Evolutionary conservation across 2,888 invertebrate genomes (phyloP), one percentile per base, ranked within the genome.

Genomic region (Ormyrus rosae): DNA sequence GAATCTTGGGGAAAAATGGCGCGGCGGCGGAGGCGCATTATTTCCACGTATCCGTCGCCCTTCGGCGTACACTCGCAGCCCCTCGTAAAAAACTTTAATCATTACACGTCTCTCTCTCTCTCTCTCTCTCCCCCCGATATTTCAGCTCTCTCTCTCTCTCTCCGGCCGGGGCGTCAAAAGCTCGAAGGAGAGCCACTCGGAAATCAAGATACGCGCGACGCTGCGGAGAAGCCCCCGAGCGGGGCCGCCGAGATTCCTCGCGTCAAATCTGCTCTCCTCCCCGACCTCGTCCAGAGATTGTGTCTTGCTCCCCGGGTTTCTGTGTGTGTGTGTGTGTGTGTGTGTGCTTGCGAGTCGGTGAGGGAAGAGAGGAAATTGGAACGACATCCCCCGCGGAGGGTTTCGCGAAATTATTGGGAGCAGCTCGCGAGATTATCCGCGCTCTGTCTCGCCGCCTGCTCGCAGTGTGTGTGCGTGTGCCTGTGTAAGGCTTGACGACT

Each of bases 281-380:
- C 19, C 63, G 50, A 64, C 53, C 11, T 34, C 56, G 4, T n/a
- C 60, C 13, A 9, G 34, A 34, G 34, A 34, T 34, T 48, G 53
- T 72, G 58, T 58, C 34, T 34, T 34, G 34, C 2, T 46, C 8
- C n/a, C n/a, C 10, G 1, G n/a, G 34, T 4, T 34, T 4, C 11
- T 55, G 53, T 55, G 55, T 34, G 10, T 55, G n/a, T 55, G 55
- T 13, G 2, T n/a, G 46, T 9, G 3, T 19, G 34, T 10, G 8
- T 9, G 11, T 13, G 61, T 5, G 63, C 51, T 19, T 19, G 55
- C 7, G 50, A 8, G 50, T n/a, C 10, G 10, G 55, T 46, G 48
- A n/a, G 67, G 6, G n/a, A 6, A 5, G 65, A 65, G 75, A 78
- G 78, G 81, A 81, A 78, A 81, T 81, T 81, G 80, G 80, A 81